These are phyloP conservation scores for Pseudochirops cupreus DNA, from an alignment of 2,797 vertebrate species.

Conservation along the genomic window DNA sequence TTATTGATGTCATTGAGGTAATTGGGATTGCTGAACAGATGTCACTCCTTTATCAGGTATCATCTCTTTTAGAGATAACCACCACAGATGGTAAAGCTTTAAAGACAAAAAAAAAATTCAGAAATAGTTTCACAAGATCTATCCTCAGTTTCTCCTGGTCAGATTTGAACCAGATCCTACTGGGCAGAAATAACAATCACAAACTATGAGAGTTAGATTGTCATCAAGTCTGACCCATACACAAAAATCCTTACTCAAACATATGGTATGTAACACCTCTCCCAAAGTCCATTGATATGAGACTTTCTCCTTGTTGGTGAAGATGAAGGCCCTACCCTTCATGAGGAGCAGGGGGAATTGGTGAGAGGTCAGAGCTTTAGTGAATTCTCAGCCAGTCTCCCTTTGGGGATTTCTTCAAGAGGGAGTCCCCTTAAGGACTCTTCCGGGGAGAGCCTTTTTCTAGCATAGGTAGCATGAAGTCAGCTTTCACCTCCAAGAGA, in stretches of 20 bases:
- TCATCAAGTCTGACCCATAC: background rate
- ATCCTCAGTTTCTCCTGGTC: constrained; percentile 8
- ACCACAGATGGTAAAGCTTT: constrained; percentile 59
- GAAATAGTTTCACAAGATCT: constrained; percentile 30
- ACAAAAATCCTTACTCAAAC: background rate
- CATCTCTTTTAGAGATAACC: constrained; percentile 64
- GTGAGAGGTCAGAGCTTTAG: background rate
- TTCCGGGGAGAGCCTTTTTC: background rate
- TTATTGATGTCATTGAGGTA: constrained; percentile 67
- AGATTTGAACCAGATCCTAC: constrained; percentile 12
- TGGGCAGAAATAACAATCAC: background rate
- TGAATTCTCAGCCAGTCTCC: background rate
- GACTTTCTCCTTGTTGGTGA: background rate
- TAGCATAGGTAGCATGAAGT: background rate
- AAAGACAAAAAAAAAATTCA: constrained; percentile 30
- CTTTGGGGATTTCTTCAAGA: background rate
- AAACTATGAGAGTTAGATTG: background rate
- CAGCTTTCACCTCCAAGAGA: background rate
- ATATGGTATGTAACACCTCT: background rate
- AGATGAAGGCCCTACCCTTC: background rate
- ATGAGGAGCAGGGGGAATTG: background rate
- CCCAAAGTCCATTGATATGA: background rate
- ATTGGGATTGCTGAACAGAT: background rate
- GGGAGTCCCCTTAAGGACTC: background rate
- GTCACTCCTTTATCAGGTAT: constrained; percentile 50